Evolutionary conservation across 1,140 invertebrate genomes (phyloP).

Genomic region (Lethocerus indicus): DNA sequence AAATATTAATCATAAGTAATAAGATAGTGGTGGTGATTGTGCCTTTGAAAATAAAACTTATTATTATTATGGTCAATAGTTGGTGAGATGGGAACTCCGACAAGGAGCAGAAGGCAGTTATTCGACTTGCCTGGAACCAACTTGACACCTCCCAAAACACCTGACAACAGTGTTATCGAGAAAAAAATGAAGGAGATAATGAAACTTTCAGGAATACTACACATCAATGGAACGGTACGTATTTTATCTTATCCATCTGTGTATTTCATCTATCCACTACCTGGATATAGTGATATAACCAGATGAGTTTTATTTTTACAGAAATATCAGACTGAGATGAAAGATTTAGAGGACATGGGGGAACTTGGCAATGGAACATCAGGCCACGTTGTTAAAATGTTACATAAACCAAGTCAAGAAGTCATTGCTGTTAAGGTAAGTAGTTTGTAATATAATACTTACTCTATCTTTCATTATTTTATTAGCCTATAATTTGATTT

Average conservation of each 20-base stretch:
- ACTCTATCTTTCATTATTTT: too few species aligned
- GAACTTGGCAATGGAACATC: constrained; percentile 92
- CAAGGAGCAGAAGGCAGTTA: constrained; percentile 25
- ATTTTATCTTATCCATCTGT: neutral
- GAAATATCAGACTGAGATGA: constrained; percentile 64
- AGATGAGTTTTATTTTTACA: constrained; percentile 20
- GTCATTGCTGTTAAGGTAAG: constrained; percentile 87
- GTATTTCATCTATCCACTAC: neutral
- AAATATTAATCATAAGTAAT: neutral
- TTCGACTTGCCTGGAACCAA: constrained; percentile 30
- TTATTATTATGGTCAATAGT: constrained; percentile 19
- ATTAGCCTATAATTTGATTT: too few species aligned
- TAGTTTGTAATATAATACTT: too few species aligned
- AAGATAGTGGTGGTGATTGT: neutral
- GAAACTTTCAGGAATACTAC: constrained; percentile 70
- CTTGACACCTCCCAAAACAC: constrained; percentile 16
- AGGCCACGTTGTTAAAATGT: constrained; percentile 93
- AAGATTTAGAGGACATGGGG: constrained; percentile 71
- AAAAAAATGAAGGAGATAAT: constrained; percentile 58
- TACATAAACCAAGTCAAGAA: constrained; percentile 65
- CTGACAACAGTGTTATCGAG: constrained; percentile 37
- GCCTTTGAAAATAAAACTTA: neutral
- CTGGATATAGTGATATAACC: neutral
- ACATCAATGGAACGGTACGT: constrained; percentile 46
- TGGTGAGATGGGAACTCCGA: constrained; percentile 31